These are phyloP conservation scores for Chaetura pelagica DNA, from an alignment of 2,113 vertebrate species.

Conservation along the genomic window DNA sequence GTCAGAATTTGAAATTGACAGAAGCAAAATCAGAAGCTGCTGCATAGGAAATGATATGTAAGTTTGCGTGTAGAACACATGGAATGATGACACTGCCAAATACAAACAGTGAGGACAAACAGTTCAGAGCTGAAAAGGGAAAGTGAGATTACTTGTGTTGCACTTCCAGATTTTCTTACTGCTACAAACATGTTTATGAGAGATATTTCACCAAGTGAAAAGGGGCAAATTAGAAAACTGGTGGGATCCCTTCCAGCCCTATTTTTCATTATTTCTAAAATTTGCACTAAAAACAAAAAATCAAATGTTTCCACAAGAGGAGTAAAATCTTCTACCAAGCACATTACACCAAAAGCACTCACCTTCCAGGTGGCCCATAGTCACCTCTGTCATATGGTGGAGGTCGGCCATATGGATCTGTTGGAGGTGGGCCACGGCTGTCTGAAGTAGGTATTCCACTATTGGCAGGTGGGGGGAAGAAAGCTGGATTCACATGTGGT, in stretches of 20 bases:
- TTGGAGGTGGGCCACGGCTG: slow-evolving; percentile 91
- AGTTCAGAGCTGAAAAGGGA: neutral
- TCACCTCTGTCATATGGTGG: slow-evolving; percentile 97
- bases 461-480: slow-evolving; percentile 96
- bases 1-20: slow-evolving; percentile 8
- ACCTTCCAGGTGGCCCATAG: slow-evolving; percentile 95
- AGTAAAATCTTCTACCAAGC: neutral
- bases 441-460: slow-evolving; percentile 93
- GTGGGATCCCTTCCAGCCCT: neutral
- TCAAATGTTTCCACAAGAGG: neutral
- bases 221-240: neutral
- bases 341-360: slow-evolving; percentile 59
- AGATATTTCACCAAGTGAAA: neutral
- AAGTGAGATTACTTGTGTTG: neutral
- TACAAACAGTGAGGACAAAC: neutral
- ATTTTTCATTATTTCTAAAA: neutral
- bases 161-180: neutral
- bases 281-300: neutral
- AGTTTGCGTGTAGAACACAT: neutral
- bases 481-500: slow-evolving; percentile 97
- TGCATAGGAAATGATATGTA: neutral
- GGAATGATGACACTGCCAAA: neutral
- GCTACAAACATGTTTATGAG: neutral
- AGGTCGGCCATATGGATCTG: slow-evolving; percentile 93
- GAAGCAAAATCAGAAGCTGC: slow-evolving; percentile 34